Conservation (phyloP, 2,797 vertebrate genomes). For the Meda fulgida region DNA sequence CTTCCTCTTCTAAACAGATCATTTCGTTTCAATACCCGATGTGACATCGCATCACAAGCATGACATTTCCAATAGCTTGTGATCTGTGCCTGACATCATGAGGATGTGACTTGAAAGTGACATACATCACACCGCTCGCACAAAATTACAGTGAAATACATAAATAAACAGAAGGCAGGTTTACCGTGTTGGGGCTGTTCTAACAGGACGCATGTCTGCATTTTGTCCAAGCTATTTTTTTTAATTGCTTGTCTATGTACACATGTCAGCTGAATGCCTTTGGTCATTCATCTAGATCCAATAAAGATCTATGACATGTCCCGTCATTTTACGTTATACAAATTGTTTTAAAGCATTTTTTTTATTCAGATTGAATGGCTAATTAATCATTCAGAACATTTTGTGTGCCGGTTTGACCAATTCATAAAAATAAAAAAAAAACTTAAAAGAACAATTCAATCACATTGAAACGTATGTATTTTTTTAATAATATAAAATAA, state of each 20-base stretch:
- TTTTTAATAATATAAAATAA: not conserved
- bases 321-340: not conserved
- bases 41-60: conserved; percentile 40
- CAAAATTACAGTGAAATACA: conserved; percentile 32
- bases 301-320: not conserved
- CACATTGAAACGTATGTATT: not conserved
- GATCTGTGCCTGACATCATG: conserved; percentile 48
- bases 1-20: conserved; percentile 39
- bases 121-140: conserved; percentile 30
- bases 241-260: not conserved
- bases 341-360: not conserved
- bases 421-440: not conserved
- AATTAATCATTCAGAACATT: not conserved
- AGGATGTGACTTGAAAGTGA: conserved; percentile 57
- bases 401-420: not conserved
- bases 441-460: not conserved
- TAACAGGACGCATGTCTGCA: not conserved
- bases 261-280: not conserved
- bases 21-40: conserved; percentile 33
- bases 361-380: not conserved
- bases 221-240: conserved; percentile 13
- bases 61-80: conserved; percentile 30
- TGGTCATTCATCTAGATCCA: not conserved
- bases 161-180: conserved; percentile 39
- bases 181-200: not conserved